Base-by-base conservation (phyloP, 2,797 vertebrate genomes). In the Myotis daubentonii region DNA sequence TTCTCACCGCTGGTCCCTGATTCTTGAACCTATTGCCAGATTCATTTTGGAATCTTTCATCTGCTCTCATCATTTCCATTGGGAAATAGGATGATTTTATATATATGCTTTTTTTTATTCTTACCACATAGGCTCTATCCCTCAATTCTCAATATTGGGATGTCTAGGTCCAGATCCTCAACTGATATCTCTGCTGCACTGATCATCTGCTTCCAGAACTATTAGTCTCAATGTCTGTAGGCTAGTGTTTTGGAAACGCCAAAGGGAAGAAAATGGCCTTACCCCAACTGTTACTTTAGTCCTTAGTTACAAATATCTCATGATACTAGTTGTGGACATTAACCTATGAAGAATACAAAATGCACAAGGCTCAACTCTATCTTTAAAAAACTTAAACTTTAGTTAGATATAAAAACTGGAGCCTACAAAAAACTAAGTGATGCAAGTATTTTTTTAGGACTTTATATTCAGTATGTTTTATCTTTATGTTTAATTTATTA, bases 271-370 rank as follows among this genome's bases (percentile, higher is more conserved):
- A 87, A 92, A 74, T 17, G 16, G 13, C 28, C 16, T 92, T 71
- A 88, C 17, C 5, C 30, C n/a, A 84, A 84, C 51, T 55, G 47
- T 93, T 94, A 57, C 72, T n/a, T 87, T 78, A 53, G 72, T 97
- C 28, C 53, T 72, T 68, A 68, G 25, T 75, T 89, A 49, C 16
- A 84, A 81, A 55, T 95, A 93, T 68, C 91, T 87, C n/a, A 60
- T 74, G 75, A 25, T 8, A 44, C 17, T 88, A 74, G 19, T 66
- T 94, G 23, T 96, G 7, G 22, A 15, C 51, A 70, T 87, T 79
- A 85, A 75, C 41, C 44, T 97, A 25, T 90, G 51, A 92, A 85
- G 47, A 96, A 75, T 71, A 57, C 36, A 87, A 95, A 89, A 74
- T 78, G 13, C 23, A 4, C 8, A 62, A 94, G 44, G n/a, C 30